Evolutionary conservation across 2,797 vertebrate genomes (phyloP), one percentile per base, ranked within the genome.

Genomic region (Tarsius wallacei): DNA sequence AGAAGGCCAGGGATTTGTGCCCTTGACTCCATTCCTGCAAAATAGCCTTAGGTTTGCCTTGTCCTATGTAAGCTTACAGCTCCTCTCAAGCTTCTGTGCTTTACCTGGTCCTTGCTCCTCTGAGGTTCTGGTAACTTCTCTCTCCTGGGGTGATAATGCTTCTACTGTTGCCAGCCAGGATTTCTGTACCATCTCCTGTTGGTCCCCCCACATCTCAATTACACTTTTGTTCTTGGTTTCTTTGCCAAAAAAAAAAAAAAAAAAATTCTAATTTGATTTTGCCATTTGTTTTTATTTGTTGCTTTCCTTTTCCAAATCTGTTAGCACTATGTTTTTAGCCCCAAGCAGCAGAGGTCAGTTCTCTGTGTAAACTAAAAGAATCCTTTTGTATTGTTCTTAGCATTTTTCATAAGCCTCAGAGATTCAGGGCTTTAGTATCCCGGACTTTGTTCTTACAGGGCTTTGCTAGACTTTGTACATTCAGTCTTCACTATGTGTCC

Each of bases 371-470:
- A 66, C n/a, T 26, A 47, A 10, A 88, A 78, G 78, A 92, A 63
- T 76, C 59, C 6, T 51, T 87, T 88, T 21, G 31, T 11, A 49
- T 92, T 78, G 19, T 86, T 66, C 59, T 77, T 83, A 91, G n/a
- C 64, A 74, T 85, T 95, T 74, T 96, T 63, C 5, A 90, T 59
- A 47, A 95, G 36, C 15, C 26, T 96, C 91, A 47, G 68, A 74
- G 64, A 78, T 77, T 74, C 0, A 2, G 81, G 76, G 53, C 24
- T 55, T 87, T 64, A 42, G 68, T 22, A 28, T 77, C 68, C 33
- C 5, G 7, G 70, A 68, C 19, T 13, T 93, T 70, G 55, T 73
- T 80, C 47, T n/a, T 76, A 16, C 1, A 3, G 51, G 57, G 21
- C 71, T 77, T 73, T 78, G 83, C 77, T 66, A 4, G 36, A 74